Percentiles rank a stretch among this genome's conserved stretches.
phyloP scores from a whole-genome alignment of 35 echinoderm and acorn worm genomes.

The Lytechinus variegatus region DNA sequence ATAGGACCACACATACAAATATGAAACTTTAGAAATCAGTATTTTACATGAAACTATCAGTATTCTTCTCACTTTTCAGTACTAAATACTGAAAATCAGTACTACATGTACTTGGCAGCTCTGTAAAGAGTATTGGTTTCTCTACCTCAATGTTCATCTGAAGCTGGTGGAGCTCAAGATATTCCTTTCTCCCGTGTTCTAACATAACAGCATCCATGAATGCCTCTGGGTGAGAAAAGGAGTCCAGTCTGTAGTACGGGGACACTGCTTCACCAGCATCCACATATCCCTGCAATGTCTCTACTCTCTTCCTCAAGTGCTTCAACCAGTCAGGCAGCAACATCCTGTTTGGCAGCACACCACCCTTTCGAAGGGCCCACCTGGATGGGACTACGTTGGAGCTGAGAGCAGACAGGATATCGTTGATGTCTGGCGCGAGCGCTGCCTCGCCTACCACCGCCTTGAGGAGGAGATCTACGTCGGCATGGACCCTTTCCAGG shows the following conservation, averaged over 20 bases:
- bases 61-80: no score
- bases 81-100: no score
- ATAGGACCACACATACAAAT: no score
- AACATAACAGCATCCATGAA: slow-evolving; percentile 67
- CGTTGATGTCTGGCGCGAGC: slow-evolving; percentile 54
- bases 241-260: slow-evolving; percentile 64
- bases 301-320: slow-evolving; percentile 41
- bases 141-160: slow-evolving; percentile 76
- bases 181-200: slow-evolving; percentile 90
- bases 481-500: slow-evolving; percentile 59
- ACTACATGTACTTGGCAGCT: no score
- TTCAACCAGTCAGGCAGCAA: slow-evolving; percentile 56
- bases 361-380: slow-evolving; percentile 58
- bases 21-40: no score
- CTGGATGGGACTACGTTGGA: slow-evolving; percentile 44
- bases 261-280: neutral
- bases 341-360: slow-evolving; percentile 4
- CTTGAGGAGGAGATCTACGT: slow-evolving; percentile 63
- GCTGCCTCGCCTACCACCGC: slow-evolving; percentile 62
- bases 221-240: slow-evolving; percentile 67
- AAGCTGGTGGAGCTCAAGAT: slow-evolving; percentile 72
- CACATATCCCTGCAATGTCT: slow-evolving; percentile 47
- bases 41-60: no score
- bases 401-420: slow-evolving; percentile 53
- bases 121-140: neutral